These are phyloP conservation scores for Dermatophagoides farinae DNA, from an alignment of 1,140 invertebrate species.

Conservation along the genomic window DNA sequence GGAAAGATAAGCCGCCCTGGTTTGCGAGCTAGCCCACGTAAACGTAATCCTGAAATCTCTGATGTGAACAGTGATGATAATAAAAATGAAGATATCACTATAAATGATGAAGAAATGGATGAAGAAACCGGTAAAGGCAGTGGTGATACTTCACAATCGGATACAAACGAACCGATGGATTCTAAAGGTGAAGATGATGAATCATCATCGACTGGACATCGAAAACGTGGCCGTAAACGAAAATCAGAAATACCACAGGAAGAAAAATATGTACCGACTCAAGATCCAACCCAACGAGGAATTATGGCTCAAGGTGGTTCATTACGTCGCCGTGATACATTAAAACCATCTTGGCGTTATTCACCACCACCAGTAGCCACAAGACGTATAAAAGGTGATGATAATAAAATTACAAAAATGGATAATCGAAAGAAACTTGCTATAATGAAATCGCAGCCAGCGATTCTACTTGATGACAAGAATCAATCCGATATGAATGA, in stretches of 20 bases:
- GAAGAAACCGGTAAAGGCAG: neutral
- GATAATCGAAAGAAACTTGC: neutral
- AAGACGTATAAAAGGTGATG: too few species aligned
- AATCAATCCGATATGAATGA: neutral
- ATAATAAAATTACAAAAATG: neutral
- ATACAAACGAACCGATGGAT: neutral
- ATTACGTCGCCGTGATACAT: conserved; percentile 10
- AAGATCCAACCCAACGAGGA: neutral
- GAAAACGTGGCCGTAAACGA: conserved; percentile 3
- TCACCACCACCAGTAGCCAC: conserved; percentile 8
- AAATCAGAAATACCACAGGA: neutral
- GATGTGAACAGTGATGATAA: neutral
- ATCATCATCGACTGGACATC: neutral
- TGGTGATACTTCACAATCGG: neutral
- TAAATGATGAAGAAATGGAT: neutral
- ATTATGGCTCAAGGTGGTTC: neutral
- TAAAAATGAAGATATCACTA: neutral
- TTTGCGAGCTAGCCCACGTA: neutral
- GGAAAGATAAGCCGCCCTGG: neutral
- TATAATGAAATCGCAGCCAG: neutral
- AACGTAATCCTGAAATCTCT: neutral
- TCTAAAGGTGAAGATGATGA: neutral
- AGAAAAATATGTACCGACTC: neutral
- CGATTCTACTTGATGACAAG: neutral
- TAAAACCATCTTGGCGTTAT: conserved; percentile 8